A percentile compares a stretch with the other conserved stretches of the same genome.
These are phyloP conservation scores for Lophotriccus pileatus DNA, from an alignment of 2,797 vertebrate genomes.

Conservation along the genomic window DNA sequence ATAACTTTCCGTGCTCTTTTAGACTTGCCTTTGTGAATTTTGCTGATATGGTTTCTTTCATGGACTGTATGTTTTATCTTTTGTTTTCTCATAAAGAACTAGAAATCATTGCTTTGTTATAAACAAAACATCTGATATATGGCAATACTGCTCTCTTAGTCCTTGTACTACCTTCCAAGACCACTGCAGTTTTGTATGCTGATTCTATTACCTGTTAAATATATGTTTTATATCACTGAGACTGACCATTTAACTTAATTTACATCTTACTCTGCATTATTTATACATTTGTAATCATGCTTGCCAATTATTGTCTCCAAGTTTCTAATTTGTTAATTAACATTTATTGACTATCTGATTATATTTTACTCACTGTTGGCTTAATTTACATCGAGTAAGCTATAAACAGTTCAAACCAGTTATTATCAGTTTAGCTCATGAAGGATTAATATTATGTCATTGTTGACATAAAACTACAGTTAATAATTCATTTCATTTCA, in stretches of 20 bases:
- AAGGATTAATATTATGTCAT: not conserved
- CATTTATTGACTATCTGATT: not conserved
- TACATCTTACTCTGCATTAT: not conserved
- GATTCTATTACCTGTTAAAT: not conserved
- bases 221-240: not conserved
- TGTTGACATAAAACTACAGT: not conserved
- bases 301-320: not conserved
- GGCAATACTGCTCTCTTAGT: not conserved
- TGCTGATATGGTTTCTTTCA: not conserved
- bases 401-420: not conserved
- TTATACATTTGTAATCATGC: not conserved
- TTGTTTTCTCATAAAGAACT: not conserved
- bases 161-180: not conserved
- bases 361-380: not conserved
- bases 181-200: not conserved
- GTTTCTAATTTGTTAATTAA: not conserved
- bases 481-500: not conserved
- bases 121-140: not conserved
- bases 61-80: accelerated
- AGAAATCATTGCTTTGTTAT: not conserved
- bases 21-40: not conserved
- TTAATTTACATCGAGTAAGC: not conserved
- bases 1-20: not conserved
- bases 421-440: not conserved
- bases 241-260: not conserved